phyloP scores from a whole-genome alignment of 2,797 vertebrate species.

The Coregonus ussuriensis region DNA sequence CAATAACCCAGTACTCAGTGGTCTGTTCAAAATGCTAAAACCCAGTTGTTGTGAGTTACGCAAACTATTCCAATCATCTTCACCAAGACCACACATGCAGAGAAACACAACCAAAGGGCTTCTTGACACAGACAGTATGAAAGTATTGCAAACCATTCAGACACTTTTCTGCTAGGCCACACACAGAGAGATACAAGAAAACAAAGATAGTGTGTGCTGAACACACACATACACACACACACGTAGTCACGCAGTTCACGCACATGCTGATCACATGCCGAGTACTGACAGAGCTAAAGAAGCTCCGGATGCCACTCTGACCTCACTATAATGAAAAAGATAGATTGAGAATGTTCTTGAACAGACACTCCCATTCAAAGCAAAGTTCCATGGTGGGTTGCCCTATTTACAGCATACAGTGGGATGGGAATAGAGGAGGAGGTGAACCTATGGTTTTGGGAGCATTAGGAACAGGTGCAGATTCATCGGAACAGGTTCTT shows the following conservation, averaged over 20 bases:
- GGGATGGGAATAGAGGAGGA: neutral
- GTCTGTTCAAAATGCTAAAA: neutral
- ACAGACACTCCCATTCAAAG: no score
- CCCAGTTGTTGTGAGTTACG: neutral
- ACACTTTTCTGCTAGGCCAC: neutral
- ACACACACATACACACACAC: neutral
- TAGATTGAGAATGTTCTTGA: no score
- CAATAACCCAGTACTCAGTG: neutral
- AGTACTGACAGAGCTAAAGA: neutral
- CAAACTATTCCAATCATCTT: neutral
- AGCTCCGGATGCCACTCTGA: neutral
- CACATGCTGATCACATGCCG: neutral
- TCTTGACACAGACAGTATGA: neutral
- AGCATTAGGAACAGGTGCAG: conserved; percentile 63
- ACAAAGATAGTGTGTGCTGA: neutral
- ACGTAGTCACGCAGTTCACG: neutral
- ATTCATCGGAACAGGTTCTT: conserved; percentile 21
- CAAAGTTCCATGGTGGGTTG: no score
- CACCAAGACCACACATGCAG: neutral
- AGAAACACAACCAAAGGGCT: neutral
- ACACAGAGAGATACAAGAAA: neutral
- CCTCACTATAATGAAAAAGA: no score
- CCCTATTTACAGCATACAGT: no score
- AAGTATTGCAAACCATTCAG: neutral
- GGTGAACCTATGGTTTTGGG: conserved; percentile 21